Evolutionary conservation across 1,140 invertebrate species (phyloP), one percentile per base, ranked within the genome.

Genomic region (Phocides pigmalion): DNA sequence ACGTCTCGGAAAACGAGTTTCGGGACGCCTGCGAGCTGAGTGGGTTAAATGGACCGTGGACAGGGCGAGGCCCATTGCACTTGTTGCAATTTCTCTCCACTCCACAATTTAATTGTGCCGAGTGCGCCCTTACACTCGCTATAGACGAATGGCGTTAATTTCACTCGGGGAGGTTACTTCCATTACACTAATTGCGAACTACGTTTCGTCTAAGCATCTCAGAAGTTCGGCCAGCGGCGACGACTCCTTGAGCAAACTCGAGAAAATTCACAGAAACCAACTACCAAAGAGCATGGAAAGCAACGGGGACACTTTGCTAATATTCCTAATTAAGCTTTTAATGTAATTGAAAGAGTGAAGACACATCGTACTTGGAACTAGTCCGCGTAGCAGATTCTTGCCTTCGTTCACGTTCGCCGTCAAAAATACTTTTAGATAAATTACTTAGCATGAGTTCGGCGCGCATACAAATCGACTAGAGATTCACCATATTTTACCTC

Each of bases 261-360:
- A 74, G 81, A 83, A 87, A 89, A 82, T 85, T 81, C 68, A 63
- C 75, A 74, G 79, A 79, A 82, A 75, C 73, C 81, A 62, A 76
- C 78, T 75, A 76, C 72, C 69, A 82, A 86, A 82, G 84, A 84
- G 79, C 81, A 84, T 77, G 68, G 68, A 87, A 79, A 74, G 78
- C 69, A 81, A 79, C 73, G 76, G 79, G 74, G 81, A 81, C 69
- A 82, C 77, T 87, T 86, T 66, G 72, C 74, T 87, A 84, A 88
- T 89, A 88, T 87, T 82, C 82, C 81, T 89, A 89, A 90, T 88
- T 90, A 87, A 86, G 84, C 82, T 86, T 84, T 89, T 90, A 89
- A 88, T 86, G 79, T 89, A 90, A 90, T 90, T 90, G 79, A 85
- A 88, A 82, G 70, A 81, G 74, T 77, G 68, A 76, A 86, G 76